Evolutionary conservation across 2,888 invertebrate genomes (phyloP).

Genomic region (Cyclophora punctaria): DNA sequence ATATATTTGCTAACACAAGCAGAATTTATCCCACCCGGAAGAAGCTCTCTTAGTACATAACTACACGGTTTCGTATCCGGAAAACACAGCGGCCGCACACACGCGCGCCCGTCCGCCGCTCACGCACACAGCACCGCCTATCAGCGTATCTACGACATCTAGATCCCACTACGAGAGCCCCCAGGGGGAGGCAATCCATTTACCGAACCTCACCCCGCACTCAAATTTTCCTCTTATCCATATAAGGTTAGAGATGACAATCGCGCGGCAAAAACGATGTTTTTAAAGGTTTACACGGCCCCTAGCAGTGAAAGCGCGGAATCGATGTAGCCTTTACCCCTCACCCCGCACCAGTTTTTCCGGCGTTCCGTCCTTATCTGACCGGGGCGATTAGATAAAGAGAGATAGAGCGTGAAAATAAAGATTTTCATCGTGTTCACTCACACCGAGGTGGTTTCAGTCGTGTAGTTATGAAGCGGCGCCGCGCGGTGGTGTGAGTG

Average conservation of each 20-base stretch:
- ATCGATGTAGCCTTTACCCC: constrained; percentile 76
- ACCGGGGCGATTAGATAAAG: constrained; percentile 73
- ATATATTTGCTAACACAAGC: constrained; percentile 73
- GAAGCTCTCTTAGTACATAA: constrained; percentile 55
- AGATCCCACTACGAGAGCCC: constrained; percentile 74
- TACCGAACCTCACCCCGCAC: constrained; percentile 50
- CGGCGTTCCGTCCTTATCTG: constrained; percentile 74
- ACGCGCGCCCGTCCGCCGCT: constrained; percentile 31
- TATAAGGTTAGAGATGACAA: constrained; percentile 67
- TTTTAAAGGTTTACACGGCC: constrained; percentile 76
- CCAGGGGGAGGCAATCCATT: constrained; percentile 75
- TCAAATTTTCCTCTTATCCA: constrained; percentile 59
- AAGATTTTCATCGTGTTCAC: constrained; percentile 76
- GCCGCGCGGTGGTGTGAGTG: constrained; percentile 49
- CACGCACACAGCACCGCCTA: constrained; percentile 59
- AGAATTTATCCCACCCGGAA: constrained; percentile 70
- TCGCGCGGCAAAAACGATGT: constrained; percentile 65
- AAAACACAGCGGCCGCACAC: constrained; percentile 50
- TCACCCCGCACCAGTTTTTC: constrained; percentile 73
- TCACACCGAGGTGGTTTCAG: constrained; percentile 62
- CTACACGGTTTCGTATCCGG: constrained; percentile 58
- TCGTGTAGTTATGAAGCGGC: constrained; percentile 49
- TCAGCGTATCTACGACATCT: constrained; percentile 75
- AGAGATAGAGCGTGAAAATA: constrained; percentile 76
- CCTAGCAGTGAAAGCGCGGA: constrained; percentile 76